Percentiles rank a stretch among this genome's conserved stretches.
phyloP scores from a whole-genome alignment of 2,113 vertebrate genomes.

The Enhydra lutris region DNA sequence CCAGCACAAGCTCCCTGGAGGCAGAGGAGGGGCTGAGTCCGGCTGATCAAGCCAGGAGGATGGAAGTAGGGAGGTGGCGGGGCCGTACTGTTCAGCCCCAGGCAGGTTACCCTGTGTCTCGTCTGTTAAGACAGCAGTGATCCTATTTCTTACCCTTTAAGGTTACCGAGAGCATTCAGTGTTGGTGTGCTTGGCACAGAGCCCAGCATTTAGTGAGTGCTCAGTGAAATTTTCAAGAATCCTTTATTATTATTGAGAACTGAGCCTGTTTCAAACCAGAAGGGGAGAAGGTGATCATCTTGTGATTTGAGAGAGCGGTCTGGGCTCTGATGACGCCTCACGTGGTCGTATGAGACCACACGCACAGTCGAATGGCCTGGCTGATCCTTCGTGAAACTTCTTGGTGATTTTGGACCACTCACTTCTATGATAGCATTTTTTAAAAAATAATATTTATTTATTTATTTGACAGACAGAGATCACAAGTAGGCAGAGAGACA shows the following conservation, averaged over 20 bases:
- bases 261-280: neutral
- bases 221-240: neutral
- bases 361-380: neutral
- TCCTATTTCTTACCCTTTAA: neutral
- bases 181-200: neutral
- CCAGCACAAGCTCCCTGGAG: neutral
- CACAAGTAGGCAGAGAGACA: too few species aligned
- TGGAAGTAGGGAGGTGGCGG: fast-evolving
- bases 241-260: neutral
- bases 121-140: neutral
- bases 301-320: neutral
- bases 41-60: neutral
- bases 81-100: neutral
- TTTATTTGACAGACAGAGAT: too few species aligned
- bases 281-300: neutral
- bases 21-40: neutral
- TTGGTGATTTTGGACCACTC: neutral
- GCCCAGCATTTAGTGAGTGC: neutral
- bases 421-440: neutral
- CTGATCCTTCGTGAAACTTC: neutral
- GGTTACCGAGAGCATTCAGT: too few species aligned
- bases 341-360: fast-evolving
- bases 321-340: neutral
- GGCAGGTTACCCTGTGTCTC: neutral
- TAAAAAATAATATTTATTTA: too few species aligned